Evolutionary conservation across 2,113 vertebrate species (phyloP), one percentile per base, ranked within the genome.

Genomic region (Apteryx mantelli): DNA sequence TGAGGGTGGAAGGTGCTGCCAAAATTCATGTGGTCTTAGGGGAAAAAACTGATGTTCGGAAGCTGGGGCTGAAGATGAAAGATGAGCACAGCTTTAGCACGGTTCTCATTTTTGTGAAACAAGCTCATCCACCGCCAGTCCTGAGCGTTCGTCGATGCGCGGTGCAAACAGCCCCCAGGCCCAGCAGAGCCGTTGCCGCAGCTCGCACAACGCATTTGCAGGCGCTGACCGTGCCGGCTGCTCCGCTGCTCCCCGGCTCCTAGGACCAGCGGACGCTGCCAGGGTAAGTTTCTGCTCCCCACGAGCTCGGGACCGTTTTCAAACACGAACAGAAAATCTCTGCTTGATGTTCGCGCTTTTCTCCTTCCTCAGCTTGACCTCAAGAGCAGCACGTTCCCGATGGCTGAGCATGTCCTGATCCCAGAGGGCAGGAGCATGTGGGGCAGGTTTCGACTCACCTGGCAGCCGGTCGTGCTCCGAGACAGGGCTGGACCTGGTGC

Each of bases 151-250:
- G 3, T 5, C 40, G 3, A 1, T 2, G 36, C 15, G 13, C 58
- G 9, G 5, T 2, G 1, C 24, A 18, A 25, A 20, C 53, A 30
- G 20, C 44, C 30, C 42, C 32, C 65, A 9, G 32, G 11, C 11
- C 46, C 11, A 11, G 5, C 48, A 5, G 0, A 52, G 36, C 61
- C 7, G 40, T 17, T 38, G 48, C 56, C 50, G 34, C 17, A 28
- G 56, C 0, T 34, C 17, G 24, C 4, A 0, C 44, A 21, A 17
- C 11, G 5, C n/a, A 2, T 11, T 32, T 11, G 10, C 18, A 1
- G 36, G 26, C 30, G 24, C 8, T 9, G 13, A 28, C 34, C 6
- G 1, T 64, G 50, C 10, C 3, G 11, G 36, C 55, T 34, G 4
- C 75, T 26, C 82, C 34, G n/a, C 40, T 61, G 34, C 48, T 56